These are phyloP conservation scores for Smutsia gigantea DNA, from an alignment of 2,797 vertebrate genomes.

Conservation along the genomic window DNA sequence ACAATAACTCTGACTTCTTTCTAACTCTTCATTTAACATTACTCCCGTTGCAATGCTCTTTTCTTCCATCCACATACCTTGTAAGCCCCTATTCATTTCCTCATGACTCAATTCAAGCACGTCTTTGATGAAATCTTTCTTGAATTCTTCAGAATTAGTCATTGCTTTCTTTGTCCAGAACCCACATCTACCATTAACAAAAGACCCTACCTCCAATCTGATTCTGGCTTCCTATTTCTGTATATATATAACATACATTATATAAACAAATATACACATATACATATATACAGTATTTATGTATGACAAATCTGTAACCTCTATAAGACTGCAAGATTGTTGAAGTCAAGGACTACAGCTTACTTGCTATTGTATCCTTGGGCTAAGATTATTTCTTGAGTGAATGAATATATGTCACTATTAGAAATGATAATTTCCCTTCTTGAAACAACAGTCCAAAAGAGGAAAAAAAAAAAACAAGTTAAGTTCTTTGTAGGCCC, in stretches of 20 bases:
- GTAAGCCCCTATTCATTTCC: neutral
- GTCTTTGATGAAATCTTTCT: neutral
- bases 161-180: neutral
- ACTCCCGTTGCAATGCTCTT: neutral
- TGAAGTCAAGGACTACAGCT: neutral
- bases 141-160: neutral
- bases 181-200: neutral
- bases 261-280: neutral
- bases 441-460: neutral
- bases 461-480: neutral
- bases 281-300: neutral
- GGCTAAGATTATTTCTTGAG: neutral
- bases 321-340: neutral
- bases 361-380: neutral
- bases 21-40: neutral
- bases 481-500: neutral
- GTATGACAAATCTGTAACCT: neutral
- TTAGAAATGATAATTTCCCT: neutral
- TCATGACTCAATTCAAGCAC: neutral
- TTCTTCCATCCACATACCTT: neutral
- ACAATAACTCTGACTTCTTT: neutral
- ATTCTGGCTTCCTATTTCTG: neutral
- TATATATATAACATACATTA: neutral
- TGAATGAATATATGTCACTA: neutral
- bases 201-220: neutral